Base-by-base conservation (phyloP, 1,140 invertebrate genomes). In the Gryon sp. region DNA sequence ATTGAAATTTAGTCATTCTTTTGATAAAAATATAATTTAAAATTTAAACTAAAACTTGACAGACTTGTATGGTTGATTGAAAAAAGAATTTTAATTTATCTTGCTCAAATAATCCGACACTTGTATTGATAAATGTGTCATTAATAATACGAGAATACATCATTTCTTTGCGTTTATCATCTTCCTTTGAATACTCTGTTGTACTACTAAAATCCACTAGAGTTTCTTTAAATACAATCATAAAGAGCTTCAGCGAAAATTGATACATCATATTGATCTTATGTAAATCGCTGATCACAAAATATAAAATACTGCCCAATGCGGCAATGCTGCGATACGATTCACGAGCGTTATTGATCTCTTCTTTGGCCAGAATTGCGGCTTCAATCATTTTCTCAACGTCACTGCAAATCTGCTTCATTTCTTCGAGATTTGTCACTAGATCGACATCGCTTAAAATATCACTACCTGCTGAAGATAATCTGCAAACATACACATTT, bases 231-330 rank as follows among this genome's bases (percentile, higher is more conserved):
- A 99, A 99, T 0, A 98, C 96, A 2, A 95, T 93, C 78, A 93
- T 97, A 87, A 98, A 98, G 0, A 97, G 96, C 88, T 98, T 98
- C 20, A 99, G 84, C 0, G 97, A 98, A 89, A 99, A 99, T 82
- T 98, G 96, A 87, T 99, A 99, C 77, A 99, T 96, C 40, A 95
- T 95, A 88, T 98, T 97, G 63, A 99, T 98, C 86, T 97, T 97
- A 87, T 93, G 92, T 16, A 99, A 86, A 79, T 99, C 97, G 82
- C 97, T 98, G 32, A 99, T 88, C 48, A 98, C 96, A 83, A 99
- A 99, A 85, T 98, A 99, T 0, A 99, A 88, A 1, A 99, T 90
- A 1, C 97, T 98, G 0, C 96, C 95, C 60, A 97, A 88, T 0
- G 93, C 90, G 0, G 97, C 96, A 11, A 95, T 96, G 15, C 93